Evolutionary conservation across 2,113 vertebrate genomes (phyloP), one percentile per base, ranked within the genome.

Genomic region (Percina caprodes): DNA sequence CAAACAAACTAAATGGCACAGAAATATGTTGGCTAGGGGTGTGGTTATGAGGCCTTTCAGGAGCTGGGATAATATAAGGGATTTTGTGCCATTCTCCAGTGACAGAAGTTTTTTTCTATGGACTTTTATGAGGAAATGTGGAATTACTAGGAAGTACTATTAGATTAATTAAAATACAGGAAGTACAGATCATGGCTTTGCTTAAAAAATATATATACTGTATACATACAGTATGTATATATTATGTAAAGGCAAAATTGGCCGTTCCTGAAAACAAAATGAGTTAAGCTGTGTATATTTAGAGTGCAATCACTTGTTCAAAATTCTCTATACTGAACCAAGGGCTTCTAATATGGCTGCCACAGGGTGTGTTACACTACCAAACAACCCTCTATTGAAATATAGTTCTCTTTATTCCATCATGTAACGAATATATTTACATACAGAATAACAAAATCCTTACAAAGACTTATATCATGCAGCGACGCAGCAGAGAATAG

Each of bases 391-490:
- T 73, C 11, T 12, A 76, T 12, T 35, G 11, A 68, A 69, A 72
- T 45, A 48, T 19, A 35, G 52, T 55, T 13, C 21, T 63, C 55
- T 80, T 69, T 67, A 54, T 63, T 59, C 16, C 55, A 24, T 49
- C 71, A 79, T 39, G 51, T 82, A 66, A 72, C 60, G 3, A 52
- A 79, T 74, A 62, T 80, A 80, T n/a, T 58, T 74, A 56, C 66
- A 46, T 19, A 56, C 5, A 56, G 77, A 74, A 67, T 67, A 18
- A 77, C 33, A 52, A 35, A 54, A 68, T 15, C 48, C 45, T 61
- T 19, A 52, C 70, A 55, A 55, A 69, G n/a, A 4, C 30, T 79
- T 35, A 19, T 74, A 49, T 82, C 30, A 42, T 16, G 23, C 54
- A 62, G 48, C 18, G 11, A 49, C 15, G 13, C 39, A 74, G 58